These are phyloP conservation scores for Engystomops pustulosus DNA, from an alignment of 2,113 vertebrate genomes.

Conservation along the genomic window DNA sequence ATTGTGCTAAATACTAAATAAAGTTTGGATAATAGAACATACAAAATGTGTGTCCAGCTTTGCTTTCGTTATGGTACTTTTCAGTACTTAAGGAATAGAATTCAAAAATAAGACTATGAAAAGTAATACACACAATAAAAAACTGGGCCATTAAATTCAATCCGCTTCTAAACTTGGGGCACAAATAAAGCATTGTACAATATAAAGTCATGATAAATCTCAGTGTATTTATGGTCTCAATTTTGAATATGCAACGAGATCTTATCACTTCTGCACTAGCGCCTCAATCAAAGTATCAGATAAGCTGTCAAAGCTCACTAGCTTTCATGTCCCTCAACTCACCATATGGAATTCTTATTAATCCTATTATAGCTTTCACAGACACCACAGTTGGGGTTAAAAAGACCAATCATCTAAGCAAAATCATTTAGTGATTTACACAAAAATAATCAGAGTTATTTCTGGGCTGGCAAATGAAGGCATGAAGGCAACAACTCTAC, in stretches of 20 bases:
- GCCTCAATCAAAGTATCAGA: conserved; percentile 24
- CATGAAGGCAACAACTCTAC: not conserved
- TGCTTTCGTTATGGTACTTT: no score
- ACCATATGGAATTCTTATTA: conserved; percentile 16
- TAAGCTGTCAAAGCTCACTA: conserved; percentile 11
- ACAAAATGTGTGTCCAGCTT: no score
- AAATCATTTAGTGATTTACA: not conserved
- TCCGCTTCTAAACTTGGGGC: not conserved
- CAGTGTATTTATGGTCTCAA: conserved; percentile 28
- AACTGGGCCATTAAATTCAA: not conserved
- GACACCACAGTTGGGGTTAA: not conserved
- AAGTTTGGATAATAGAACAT: no score
- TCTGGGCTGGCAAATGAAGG: not conserved
- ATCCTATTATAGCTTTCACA: not conserved
- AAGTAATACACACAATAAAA: not conserved
- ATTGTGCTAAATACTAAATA: no score
- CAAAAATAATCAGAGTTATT: not conserved
- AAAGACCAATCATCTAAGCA: not conserved
- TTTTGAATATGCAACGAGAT: conserved; percentile 21
- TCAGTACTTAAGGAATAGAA: not conserved
- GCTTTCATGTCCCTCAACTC: conserved; percentile 29
- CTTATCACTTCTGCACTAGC: conserved; percentile 10
- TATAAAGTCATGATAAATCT: conserved; percentile 28
- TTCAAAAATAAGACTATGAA: not conserved
- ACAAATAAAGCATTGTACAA: conserved; percentile 13